Evolutionary conservation across 2,888 invertebrate genomes (phyloP), one percentile per base, ranked within the genome.

Genomic region (Drosophila nigricruria): DNA sequence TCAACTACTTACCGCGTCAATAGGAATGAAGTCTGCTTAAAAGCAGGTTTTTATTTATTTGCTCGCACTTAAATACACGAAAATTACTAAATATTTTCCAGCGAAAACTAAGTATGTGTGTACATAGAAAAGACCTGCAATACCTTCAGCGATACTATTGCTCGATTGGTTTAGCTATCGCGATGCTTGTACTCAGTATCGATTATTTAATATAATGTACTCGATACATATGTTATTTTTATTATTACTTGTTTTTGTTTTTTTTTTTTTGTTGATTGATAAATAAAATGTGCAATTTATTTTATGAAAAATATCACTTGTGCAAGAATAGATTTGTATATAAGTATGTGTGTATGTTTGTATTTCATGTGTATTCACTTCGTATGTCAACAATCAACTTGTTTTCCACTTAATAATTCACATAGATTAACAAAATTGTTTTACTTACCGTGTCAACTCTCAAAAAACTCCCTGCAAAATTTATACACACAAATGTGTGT

Each of bases 1-100:
- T 63, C 10, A 71, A 60, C 49, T 73, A 91, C 92, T 92, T 90
- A 92, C 92, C 92, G 81, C 83, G 87, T 79, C 79, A 70, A 63
- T 79, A 71, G 60, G 54, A 62, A 74, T 70, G 70, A 60, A 72
- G 60, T 75, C 82, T 85, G 80, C 85, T 90, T 88, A 86, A 82
- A 83, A 90, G 87, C 89, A 89, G 81, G 77, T 77, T 88, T 88
- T 77, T 74, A 76, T 72, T 85, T 84, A 77, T 81, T 82, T 83
- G 72, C 73, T 66, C 77, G 58, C 86, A 88, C 81, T 85, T 84
- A 73, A 70, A 70, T 57, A 79, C 82, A 78, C 79, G 53, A 79
- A 68, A 64, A 72, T 62, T 36, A 73, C 72, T 68, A 82, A 54
- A 68, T 73, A 73, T 67, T 78, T 72, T 77, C 63, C 68, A 68